Evolutionary conservation across 2,113 vertebrate genomes (phyloP), one percentile per base, ranked within the genome.

Genomic region (Gnathonemus echidnorhynchus): DNA sequence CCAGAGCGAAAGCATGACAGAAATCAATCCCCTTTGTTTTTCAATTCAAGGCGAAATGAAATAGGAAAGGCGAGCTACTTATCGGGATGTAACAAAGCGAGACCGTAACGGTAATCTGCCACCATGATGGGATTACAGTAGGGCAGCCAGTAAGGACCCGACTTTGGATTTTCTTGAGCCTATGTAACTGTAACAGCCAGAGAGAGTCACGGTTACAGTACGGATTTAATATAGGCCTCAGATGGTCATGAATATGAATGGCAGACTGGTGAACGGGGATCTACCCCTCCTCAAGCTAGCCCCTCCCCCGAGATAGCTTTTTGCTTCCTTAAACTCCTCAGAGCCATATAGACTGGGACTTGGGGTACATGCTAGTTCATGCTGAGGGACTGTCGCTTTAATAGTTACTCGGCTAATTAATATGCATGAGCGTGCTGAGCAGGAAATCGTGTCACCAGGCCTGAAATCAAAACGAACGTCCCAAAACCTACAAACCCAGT

Each of bases 1-100:
- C 80, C 42, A 50, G 77, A 6, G 24, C 50, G 24, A 85, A 46
- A 56, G 15, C 35, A 62, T 42, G 56, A 86, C 42, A 58, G 35
- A 89, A 84, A 89, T 89, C 89, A 45, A 89, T 89, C 87, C 88
- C 39, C 90, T 92, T 88, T 87, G 52, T 66, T 90, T 88, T 85
- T 84, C n/a, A 84, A 86, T 90, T 88, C 90, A 56, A 90, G 91
- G 48, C 27, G 77, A 90, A 90, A 92, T 89, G 89, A 91, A 80
- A 91, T 92, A 92, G 89, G 93, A 93, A 94, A 92, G 58, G 90
- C 85, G 84, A 77, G 87, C 88, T 88, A 90, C 77, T 89, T 92
- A 91, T 91, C 87, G 90, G 90, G 90, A 90, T 91, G 87, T 92
- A 92, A 92, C 90, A 92, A 91, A 89, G 90, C 90, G 87, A 27